Percentiles rank a stretch among this genome's conserved stretches.
Evolutionary conservation across 2,113 vertebrate genomes (phyloP).

Genomic region (Erythrolamprus reginae): DNA sequence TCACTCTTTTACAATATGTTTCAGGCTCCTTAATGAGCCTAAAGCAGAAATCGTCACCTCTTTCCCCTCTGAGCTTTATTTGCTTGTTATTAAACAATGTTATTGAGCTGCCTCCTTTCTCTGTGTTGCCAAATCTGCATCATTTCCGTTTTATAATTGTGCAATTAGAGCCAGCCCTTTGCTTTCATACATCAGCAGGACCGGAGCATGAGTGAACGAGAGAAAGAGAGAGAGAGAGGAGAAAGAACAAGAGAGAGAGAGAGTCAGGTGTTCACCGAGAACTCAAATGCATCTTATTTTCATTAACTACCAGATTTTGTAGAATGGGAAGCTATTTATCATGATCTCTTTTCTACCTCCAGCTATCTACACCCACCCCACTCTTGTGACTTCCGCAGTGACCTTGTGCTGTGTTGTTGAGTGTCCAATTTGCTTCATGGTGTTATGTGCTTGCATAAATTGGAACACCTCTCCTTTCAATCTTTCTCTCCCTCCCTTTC

Average conservation of each 20-base stretch:
- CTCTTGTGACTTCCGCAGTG: conserved; percentile 85
- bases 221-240: conserved; percentile 3
- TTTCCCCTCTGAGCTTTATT: conserved; percentile 80
- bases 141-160: conserved; percentile 98
- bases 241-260: neutral
- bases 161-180: conserved; percentile 93
- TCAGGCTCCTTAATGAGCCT: conserved; percentile 82
- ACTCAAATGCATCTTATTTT: conserved; percentile 80
- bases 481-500: conserved; percentile 18
- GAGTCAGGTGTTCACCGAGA: conserved; percentile 61
- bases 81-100: conserved; percentile 85
- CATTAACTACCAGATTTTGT: conserved; percentile 93
- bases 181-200: conserved; percentile 94
- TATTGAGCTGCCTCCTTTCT: conserved; percentile 79
- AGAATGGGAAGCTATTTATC: conserved; percentile 96
- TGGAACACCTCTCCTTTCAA: conserved; percentile 71
- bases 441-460: conserved; percentile 88
- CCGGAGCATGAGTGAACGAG: conserved; percentile 54
- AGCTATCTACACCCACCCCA: conserved; percentile 75
- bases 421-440: conserved; percentile 92
- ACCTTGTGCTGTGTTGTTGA: conserved; percentile 83
- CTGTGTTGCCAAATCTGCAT: conserved; percentile 80
- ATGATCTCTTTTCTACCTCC: conserved; percentile 90
- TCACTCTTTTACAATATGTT: conserved; percentile 82
- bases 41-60: conserved; percentile 79